phyloP scores from a whole-genome alignment of 2,888 invertebrate species.

The Trissoscelio sp. region DNA sequence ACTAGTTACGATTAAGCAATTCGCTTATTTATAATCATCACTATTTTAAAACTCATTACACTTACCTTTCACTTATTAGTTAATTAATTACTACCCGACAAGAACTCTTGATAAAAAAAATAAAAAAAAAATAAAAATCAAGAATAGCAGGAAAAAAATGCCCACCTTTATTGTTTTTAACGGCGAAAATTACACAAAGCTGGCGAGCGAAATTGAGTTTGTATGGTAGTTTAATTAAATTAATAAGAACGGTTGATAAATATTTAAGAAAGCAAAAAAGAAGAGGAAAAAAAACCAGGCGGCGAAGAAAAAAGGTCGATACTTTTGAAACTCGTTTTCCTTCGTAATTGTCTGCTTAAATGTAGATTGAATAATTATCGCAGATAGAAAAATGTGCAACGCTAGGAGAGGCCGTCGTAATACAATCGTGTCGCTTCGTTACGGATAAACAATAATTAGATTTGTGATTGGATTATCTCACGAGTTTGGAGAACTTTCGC shows the following conservation, averaged over 20 bases:
- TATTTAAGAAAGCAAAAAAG: too few species aligned
- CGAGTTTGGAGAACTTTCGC: conserved; percentile 71
- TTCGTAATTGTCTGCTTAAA: conserved; percentile 60
- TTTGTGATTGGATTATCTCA: conserved; percentile 72
- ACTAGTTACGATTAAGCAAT: conserved; percentile 31
- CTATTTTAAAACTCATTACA: background rate
- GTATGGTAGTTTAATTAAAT: conserved; percentile 31
- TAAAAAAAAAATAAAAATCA: too few species aligned
- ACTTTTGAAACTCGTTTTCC: conserved; percentile 60
- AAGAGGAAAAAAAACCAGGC: too few species aligned
- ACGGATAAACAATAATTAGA: conserved; percentile 73
- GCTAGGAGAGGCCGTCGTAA: conserved; percentile 56
- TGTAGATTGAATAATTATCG: conserved; percentile 60
- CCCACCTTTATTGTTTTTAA: too few species aligned
- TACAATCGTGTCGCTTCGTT: conserved; percentile 66
- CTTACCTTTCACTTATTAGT: too few species aligned
- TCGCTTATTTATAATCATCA: conserved; percentile 12
- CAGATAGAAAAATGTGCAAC: conserved; percentile 42
- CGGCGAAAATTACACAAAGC: too few species aligned
- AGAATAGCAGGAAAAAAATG: too few species aligned
- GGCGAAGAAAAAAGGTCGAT: conserved; percentile 32
- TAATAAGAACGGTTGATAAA: conserved; percentile 49
- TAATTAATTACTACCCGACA: too few species aligned
- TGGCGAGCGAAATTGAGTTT: conserved; percentile 27
- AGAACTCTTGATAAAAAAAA: too few species aligned